Base-by-base conservation (phyloP, 2,888 invertebrate genomes). In the Nemapogon koenigi region DNA sequence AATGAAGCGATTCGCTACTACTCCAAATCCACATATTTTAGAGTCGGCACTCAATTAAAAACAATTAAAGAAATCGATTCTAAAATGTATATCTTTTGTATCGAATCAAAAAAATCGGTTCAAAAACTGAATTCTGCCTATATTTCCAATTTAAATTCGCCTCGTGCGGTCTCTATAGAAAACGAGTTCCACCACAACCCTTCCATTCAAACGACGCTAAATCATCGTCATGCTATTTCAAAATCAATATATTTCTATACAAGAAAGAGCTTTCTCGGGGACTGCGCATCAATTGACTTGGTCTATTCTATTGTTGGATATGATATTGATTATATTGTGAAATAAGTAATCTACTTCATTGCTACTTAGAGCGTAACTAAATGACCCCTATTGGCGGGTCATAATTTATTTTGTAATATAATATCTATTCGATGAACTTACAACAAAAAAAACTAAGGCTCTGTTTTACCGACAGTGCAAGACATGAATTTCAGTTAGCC, bases 161-260 rank as follows among this genome's bases (percentile, higher is more conserved):
- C 37, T 37, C 29, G 18, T 28, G 37, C 27, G 37, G 37, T 37
- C 37, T 17, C 13, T 16, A 14, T 15, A n/a, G 28, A 10, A 27
- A n/a, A 8, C 37, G 2, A 13, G n/a, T n/a, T n/a, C 33, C 19
- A 28, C 28, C 28, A 13, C 33, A 18, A 37, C 37, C 37, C 37
- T 27, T 28, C 18, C 18, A 16, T 37, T 28, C 16, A 18, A n/a
- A 16, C 33, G 15, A 14, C 14, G 33, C 33, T 31, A 31, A 19
- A 40, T 16, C 28, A 37, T 36, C 41, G 41, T 41, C 41, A 41
- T 41, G 59, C 55, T 48, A 62, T 70, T 76, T 70, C 60, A 67
- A 71, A 76, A 71, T 73, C 72, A 72, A 75, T 75, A 75, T 37
- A 27, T 37, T 28, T 33, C 19, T 19, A 37, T 16, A 28, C 27